Conservation (phyloP, 2,113 vertebrate species). For the Paraplagusia blochii region DNA sequence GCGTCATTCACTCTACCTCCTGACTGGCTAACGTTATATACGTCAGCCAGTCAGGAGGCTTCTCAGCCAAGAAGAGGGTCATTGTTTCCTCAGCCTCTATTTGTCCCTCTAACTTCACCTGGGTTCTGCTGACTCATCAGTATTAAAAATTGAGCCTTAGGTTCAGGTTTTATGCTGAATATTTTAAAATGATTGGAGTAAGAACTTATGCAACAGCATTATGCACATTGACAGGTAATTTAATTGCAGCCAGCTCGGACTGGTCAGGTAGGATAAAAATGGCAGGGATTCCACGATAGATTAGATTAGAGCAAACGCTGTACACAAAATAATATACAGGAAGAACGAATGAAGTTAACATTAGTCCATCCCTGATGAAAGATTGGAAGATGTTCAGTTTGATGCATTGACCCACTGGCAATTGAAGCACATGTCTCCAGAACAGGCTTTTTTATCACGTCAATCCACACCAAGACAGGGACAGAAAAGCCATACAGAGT, state of each 20-base stretch:
- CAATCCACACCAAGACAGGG: slow-evolving; percentile 23
- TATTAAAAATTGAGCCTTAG: slow-evolving; percentile 44
- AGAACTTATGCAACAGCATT: slow-evolving; percentile 48
- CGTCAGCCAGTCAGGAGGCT: no score
- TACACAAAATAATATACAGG: neutral
- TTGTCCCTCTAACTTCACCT: slow-evolving; percentile 14
- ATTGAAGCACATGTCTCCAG: no score
- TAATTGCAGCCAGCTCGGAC: slow-evolving; percentile 24
- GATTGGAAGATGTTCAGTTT: no score
- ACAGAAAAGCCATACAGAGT: slow-evolving; percentile 7
- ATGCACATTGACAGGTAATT: slow-evolving; percentile 52
- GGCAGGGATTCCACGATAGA: no score
- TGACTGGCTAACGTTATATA: slow-evolving; percentile 25
- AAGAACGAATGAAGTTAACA: no score
- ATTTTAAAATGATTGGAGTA: slow-evolving; percentile 50
- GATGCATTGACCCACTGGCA: no score
- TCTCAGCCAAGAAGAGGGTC: slow-evolving; percentile 37
- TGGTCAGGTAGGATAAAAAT: slow-evolving; percentile 5
- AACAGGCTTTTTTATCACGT: neutral
- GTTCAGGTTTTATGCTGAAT: slow-evolving; percentile 40
- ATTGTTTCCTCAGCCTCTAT: slow-evolving; percentile 7
- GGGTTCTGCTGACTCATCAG: slow-evolving; percentile 55
- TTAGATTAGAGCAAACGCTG: neutral
- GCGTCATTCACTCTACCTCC: slow-evolving; percentile 17
- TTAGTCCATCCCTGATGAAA: no score